phyloP scores from a whole-genome alignment of 2,888 invertebrate species.

The Hetaerina titia region DNA sequence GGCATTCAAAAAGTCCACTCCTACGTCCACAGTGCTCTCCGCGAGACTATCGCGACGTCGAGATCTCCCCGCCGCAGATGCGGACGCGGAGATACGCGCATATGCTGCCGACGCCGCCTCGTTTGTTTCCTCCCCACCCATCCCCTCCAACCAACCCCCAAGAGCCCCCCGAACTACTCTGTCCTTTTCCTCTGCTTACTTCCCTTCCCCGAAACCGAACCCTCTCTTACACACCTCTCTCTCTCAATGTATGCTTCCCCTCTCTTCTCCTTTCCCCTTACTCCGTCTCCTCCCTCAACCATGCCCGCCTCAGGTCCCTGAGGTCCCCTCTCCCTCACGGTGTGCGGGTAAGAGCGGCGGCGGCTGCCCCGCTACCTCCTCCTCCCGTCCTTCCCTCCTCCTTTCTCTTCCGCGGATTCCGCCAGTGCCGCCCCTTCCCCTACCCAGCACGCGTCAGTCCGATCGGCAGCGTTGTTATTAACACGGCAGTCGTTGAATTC shows the following conservation, averaged over 20 bases:
- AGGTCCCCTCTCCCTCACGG: background rate
- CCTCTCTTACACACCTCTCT: background rate
- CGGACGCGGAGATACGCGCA: constrained; percentile 55
- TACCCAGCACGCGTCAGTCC: background rate
- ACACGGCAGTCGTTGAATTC: constrained; percentile 9
- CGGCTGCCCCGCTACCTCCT: background rate
- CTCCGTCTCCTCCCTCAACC: background rate
- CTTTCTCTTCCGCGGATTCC: background rate
- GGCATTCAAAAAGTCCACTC: constrained; percentile 64
- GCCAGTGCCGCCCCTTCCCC: background rate
- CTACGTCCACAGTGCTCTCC: constrained; percentile 57
- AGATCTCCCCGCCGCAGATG: constrained; percentile 54
- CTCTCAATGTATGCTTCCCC: background rate
- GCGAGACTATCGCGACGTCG: constrained; percentile 62
- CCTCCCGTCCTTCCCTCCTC: background rate
- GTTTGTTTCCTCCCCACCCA: constrained; percentile 55
- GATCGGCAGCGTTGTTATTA: constrained; percentile 18
- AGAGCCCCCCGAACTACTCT: background rate
- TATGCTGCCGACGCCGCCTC: constrained; percentile 62
- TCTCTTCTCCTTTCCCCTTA: background rate
- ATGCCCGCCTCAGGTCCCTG: background rate
- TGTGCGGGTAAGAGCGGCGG: constrained; percentile 9
- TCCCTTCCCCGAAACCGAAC: constrained; percentile 13
- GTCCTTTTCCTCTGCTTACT: background rate
- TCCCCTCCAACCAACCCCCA: background rate